Conservation (phyloP, 2,797 vertebrate genomes). For the Decapterus maruadsi region DNA sequence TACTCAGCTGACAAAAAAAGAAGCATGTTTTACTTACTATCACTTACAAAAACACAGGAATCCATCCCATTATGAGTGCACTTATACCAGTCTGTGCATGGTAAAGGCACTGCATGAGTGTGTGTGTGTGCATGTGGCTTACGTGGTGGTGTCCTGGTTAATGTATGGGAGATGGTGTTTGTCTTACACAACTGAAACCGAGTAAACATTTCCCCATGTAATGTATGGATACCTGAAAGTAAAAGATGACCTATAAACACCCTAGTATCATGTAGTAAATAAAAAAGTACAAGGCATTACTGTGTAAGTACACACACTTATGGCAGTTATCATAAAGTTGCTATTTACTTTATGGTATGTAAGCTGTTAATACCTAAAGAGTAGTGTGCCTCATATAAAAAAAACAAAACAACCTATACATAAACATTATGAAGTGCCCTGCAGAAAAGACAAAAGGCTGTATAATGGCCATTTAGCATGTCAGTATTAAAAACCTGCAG, state of each 20-base stretch:
- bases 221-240: slow-evolving; percentile 25
- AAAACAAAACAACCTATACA: slow-evolving; percentile 34
- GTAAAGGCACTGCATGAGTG: slow-evolving; percentile 44
- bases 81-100: slow-evolving; percentile 49
- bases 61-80: slow-evolving; percentile 40
- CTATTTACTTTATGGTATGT: slow-evolving; percentile 8
- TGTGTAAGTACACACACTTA: slow-evolving; percentile 30
- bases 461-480: slow-evolving; percentile 15
- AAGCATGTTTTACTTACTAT: slow-evolving; percentile 44
- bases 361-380: slow-evolving; percentile 31
- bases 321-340: slow-evolving; percentile 29
- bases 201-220: slow-evolving; percentile 48
- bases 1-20: slow-evolving; percentile 1
- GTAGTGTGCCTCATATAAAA: slow-evolving; percentile 23
- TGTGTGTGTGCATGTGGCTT: slow-evolving; percentile 26
- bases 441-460: slow-evolving; percentile 17
- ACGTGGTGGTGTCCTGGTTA: slow-evolving; percentile 18
- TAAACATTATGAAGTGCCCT: slow-evolving; percentile 32
- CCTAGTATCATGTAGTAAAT: slow-evolving; percentile 18
- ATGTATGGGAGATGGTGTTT: slow-evolving; percentile 11
- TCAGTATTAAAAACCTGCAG: slow-evolving; percentile 16
- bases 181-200: slow-evolving; percentile 23
- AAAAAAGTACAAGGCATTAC: slow-evolving; percentile 21
- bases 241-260: slow-evolving; percentile 20
- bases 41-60: slow-evolving; percentile 49